Evolutionary conservation across 2,888 invertebrate genomes (phyloP).

Genomic region (Cataglyphis livida): DNA sequence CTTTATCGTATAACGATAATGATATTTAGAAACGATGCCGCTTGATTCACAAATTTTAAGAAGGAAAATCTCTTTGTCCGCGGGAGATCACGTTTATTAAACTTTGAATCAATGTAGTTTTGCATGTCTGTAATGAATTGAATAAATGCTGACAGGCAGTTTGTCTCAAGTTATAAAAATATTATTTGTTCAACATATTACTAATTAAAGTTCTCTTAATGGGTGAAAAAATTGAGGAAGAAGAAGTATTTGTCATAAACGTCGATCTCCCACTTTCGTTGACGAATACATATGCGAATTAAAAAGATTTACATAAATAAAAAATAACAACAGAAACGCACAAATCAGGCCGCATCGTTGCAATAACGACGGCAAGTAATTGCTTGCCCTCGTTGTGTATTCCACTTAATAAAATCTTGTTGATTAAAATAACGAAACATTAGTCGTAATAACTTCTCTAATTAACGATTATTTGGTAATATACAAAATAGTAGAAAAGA

Average conservation of each 20-base stretch:
- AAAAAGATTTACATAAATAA: constrained; percentile 14
- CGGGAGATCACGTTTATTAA: constrained; percentile 40
- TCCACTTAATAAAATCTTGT: constrained; percentile 76
- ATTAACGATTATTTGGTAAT: constrained; percentile 71
- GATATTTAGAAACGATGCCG: constrained; percentile 75
- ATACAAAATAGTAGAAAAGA: constrained; percentile 80
- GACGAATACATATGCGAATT: constrained; percentile 28
- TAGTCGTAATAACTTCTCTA: constrained; percentile 71
- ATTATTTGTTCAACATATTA: constrained; percentile 10
- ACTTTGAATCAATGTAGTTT: not conserved
- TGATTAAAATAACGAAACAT: constrained; percentile 75
- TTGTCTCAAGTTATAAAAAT: constrained; percentile 23
- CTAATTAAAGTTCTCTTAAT: not conserved
- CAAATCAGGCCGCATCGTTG: constrained; percentile 76
- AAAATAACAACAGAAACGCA: constrained; percentile 35
- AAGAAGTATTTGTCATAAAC: constrained; percentile 27
- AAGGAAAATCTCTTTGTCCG: constrained; percentile 1
- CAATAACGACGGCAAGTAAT: constrained; percentile 44
- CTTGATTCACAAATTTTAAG: constrained; percentile 67
- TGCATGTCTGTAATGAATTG: constrained; percentile 9
- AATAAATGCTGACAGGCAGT: constrained; percentile 18
- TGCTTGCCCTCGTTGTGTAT: constrained; percentile 44
- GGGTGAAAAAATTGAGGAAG: not conserved
- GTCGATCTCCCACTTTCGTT: constrained; percentile 39
- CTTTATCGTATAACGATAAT: constrained; percentile 77